A percentile compares a stretch with the other conserved stretches of the same genome.
Conservation (phyloP, 2,113 vertebrate species). For the Siphamia tubifer region DNA sequence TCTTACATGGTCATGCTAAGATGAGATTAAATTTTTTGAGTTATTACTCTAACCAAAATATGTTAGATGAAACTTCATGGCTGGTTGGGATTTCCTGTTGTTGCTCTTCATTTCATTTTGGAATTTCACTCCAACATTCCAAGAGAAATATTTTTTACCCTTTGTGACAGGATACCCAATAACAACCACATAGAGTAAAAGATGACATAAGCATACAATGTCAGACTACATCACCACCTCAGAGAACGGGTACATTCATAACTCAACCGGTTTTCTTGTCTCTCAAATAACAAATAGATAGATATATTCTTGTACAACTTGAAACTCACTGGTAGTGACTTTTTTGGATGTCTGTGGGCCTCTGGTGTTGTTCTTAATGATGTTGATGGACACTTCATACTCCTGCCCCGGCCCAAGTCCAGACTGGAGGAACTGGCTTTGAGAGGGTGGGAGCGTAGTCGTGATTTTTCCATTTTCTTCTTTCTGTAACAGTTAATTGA, state of each 20-base stretch:
- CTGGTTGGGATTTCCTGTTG: conserved; percentile 34
- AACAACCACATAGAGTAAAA: not conserved
- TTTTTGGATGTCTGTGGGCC: conserved; percentile 83
- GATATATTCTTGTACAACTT: not conserved
- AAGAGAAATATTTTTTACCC: not conserved
- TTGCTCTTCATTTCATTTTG: conserved; percentile 14
- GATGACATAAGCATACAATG: not conserved
- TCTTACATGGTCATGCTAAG: not conserved
- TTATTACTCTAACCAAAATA: conserved; percentile 17
- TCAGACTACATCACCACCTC: too few relatives aligned
- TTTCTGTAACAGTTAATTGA: conserved; percentile 87
- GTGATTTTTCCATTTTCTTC: conserved; percentile 89
- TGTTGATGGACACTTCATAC: conserved; percentile 89
- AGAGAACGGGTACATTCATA: too few relatives aligned
- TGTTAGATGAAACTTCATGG: not conserved
- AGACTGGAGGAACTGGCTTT: conserved; percentile 85
- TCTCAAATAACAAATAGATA: too few relatives aligned
- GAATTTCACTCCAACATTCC: conserved; percentile 15
- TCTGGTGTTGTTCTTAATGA: conserved; percentile 89
- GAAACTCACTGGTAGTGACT: conserved; percentile 89
- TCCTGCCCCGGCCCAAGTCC: conserved; percentile 92
- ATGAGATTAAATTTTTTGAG: conserved; percentile 9
- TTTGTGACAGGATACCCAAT: not conserved
- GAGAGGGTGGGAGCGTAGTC: conserved; percentile 82
- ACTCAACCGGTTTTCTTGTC: too few relatives aligned